Evolutionary conservation across 2,888 invertebrate species (phyloP), one percentile per base, ranked within the genome.

Genomic region (Danaus chrysippus): DNA sequence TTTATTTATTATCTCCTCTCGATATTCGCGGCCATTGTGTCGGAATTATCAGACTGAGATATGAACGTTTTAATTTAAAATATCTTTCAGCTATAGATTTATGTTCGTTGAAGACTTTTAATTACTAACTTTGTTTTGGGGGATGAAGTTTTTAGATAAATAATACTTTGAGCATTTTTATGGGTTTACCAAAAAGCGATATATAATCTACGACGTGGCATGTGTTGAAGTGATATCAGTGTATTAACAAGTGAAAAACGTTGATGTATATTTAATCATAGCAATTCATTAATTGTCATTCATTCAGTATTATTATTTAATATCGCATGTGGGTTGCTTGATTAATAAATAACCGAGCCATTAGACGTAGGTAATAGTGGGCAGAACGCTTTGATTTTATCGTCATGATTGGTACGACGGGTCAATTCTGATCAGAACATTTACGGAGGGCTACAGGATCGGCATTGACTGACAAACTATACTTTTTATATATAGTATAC

Each of bases 1-100:
- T 49, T 9, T 49, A 49, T 49, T 49, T 49, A 46, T 46, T 46
- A 49, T 49, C 49, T 46, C 46, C 46, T 49, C 49, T 49, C 49
- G 49, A 49, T 49, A 49, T 49, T 49, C 63, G 69, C 66, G 68
- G 65, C 70, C 75, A 76, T 75, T 76, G 75, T 73, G 71, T 71
- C 71, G 70, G 71, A 74, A 76, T 72, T 76, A 73, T 72, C 71
- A 64, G 68, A 65, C 68, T 70, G 17, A 70, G 77, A 79, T 80
- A 77, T 73, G 74, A 73, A 73, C 73, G 77, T 82, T 83, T 83
- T 83, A 83, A 84, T 81, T 84, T 84, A 82, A 82, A 85, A 82
- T 81, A 79, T 82, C 79, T 78, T 78, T 77, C 76, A 77, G 81
- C 77, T 83, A 82, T 82, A 79, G 84, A 86, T 86, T 86, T 86